Evolutionary conservation across 1,140 invertebrate species (phyloP), one percentile per base, ranked within the genome.

Genomic region (Carcinoscorpius rotundicauda): DNA sequence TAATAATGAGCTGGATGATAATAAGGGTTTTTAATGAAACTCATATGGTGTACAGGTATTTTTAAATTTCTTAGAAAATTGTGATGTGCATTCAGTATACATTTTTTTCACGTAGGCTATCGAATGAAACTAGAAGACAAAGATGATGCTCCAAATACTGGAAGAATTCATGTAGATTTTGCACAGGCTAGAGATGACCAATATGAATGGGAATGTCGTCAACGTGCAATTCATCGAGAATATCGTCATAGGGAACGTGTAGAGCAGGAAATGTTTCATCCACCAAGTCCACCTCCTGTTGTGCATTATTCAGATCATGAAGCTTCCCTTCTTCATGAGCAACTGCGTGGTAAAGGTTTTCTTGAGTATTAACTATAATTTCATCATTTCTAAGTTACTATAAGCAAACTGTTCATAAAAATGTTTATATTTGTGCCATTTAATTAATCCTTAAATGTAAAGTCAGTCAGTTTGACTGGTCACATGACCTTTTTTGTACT

Each of bases 151-250:
- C 80, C 86, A 6, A 90, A 91, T 75, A 91, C 86, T 72, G 91
- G 91, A 1, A 84, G 91, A 72, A 78, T 97, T n/a, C 92, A 97
- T 79, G 92, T 97, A 2, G 93, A 97, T 77, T 97, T 91, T 82
- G 93, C 94, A 62, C 78, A 91, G 82, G 93, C 92, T n/a, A 81
- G 91, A 59, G 92, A 96, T 75, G 93, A 96, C 79, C 87, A 93
- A 73, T 90, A 89, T 72, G 92, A 97, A 74, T 94, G 84, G 82
- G 92, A 96, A 75, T 93, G 89, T 71, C 83, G 85, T 67, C 88
- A 93, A 76, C 77, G 91, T 55, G 86, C 88, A 71, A 71, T 91
- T 64, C 86, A 89, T 72, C 78, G 90, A 59, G 88, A 93, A 74
- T 84, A 87, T 73, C 79, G 89, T 10, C 90, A 93, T 72, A 77